These are phyloP conservation scores for Steatocranus sp. DNA, from an alignment of 2,797 vertebrate species.

Conservation along the genomic window DNA sequence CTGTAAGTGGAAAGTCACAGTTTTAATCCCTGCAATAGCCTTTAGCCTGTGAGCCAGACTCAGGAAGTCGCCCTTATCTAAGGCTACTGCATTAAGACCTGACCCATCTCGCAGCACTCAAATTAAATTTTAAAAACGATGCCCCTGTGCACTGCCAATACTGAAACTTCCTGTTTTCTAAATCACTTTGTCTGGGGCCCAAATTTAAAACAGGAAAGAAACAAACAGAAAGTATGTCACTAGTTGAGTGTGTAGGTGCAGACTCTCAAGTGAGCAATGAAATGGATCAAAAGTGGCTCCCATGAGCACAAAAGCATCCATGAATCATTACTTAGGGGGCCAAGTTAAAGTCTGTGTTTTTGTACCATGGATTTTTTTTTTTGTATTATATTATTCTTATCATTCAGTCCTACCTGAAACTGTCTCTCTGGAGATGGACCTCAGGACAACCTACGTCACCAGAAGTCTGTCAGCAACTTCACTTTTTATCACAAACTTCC, in stretches of 20 bases:
- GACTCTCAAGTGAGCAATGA: conserved; percentile 1
- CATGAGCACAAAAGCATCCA: conserved; percentile 13
- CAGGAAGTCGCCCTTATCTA: background rate
- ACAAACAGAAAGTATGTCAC: conserved; percentile 1
- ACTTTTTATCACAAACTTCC: conserved; percentile 15
- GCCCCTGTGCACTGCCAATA: background rate
- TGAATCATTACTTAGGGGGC: conserved; percentile 32
- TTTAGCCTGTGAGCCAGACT: background rate
- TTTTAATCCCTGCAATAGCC: background rate
- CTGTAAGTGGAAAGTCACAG: background rate
- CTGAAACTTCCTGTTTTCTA: background rate
- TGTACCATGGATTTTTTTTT: background rate
- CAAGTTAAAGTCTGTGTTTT: background rate
- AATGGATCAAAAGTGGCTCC: conserved; percentile 11
- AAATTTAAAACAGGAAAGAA: background rate
- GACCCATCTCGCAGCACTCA: background rate
- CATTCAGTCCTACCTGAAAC: background rate
- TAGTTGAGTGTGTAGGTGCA: background rate
- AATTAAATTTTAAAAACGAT: background rate
- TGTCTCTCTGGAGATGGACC: conserved; percentile 15
- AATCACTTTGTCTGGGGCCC: background rate
- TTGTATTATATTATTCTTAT: conserved; percentile 1
- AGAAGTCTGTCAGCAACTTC: conserved; percentile 27
- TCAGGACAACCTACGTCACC: conserved; percentile 27
- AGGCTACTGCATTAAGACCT: background rate